Evolutionary conservation across 2,113 vertebrate genomes (phyloP).

Genomic region (Piaya cayana): DNA sequence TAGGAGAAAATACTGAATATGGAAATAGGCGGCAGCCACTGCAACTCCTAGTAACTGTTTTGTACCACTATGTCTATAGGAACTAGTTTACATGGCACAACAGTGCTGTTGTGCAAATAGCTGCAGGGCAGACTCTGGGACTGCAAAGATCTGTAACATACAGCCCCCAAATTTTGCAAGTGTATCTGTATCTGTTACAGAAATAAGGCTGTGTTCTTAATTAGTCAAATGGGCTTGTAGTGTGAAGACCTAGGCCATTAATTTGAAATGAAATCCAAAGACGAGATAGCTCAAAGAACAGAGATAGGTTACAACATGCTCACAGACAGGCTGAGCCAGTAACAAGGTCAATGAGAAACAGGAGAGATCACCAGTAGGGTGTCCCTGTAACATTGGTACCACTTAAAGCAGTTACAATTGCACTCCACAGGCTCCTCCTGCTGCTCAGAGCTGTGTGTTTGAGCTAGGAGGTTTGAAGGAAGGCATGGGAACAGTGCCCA

Average conservation of each 20-base stretch:
- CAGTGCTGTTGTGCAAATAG: not conserved
- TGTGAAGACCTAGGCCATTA: not conserved
- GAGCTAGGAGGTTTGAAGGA: not conserved
- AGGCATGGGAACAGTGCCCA: not conserved
- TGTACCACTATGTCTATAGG: not conserved
- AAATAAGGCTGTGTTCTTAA: not conserved
- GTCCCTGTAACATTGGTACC: not conserved
- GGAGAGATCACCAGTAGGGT: not conserved
- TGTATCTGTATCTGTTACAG: not conserved
- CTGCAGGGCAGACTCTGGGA: not conserved
- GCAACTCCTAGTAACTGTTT: not conserved
- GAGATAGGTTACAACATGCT: not conserved
- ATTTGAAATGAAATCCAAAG: not conserved
- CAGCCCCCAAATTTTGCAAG: not conserved
- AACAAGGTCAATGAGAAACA: not conserved
- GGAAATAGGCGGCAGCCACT: not conserved
- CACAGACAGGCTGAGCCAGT: not conserved
- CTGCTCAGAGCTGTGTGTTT: not conserved
- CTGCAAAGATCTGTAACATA: not conserved
- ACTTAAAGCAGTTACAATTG: not conserved
- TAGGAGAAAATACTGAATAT: not conserved
- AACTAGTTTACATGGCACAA: not conserved
- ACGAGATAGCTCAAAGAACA: not conserved
- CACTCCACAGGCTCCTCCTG: not conserved
- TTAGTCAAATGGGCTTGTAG: not conserved